These are phyloP conservation scores for Ceratosolen solmsi DNA, from an alignment of 1,140 invertebrate genomes.

Conservation along the genomic window DNA sequence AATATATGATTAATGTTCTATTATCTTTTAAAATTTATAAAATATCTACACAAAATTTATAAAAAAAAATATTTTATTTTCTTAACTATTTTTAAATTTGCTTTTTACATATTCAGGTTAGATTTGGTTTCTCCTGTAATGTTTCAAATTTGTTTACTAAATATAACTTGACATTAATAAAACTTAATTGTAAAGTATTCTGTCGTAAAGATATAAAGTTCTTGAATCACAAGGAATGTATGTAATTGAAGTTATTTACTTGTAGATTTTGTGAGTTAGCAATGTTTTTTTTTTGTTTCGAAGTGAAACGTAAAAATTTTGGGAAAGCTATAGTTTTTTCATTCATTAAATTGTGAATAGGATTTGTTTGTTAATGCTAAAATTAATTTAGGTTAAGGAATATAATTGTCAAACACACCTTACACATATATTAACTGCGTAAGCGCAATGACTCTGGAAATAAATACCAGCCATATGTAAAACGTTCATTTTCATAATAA, in stretches of 20 bases:
- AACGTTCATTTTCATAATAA: conserved; percentile 71
- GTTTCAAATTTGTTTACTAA: conserved; percentile 42
- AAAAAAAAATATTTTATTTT: conserved; percentile 45
- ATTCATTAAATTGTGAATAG: conserved; percentile 48
- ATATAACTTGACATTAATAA: conserved; percentile 37
- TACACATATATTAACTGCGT: conserved; percentile 23
- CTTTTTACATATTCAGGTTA: conserved; percentile 35
- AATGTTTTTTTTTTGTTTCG: conserved; percentile 42
- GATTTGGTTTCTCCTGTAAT: conserved; percentile 24
- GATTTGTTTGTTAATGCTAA: conserved; percentile 40
- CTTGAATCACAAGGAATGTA: conserved; percentile 27
- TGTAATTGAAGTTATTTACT: conserved; percentile 37
- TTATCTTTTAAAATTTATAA: conserved; percentile 2
- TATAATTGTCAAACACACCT: conserved; percentile 42
- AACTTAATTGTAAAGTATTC: conserved; percentile 35
- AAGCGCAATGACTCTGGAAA: conserved; percentile 40
- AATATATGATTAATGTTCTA: neutral
- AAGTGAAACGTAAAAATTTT: conserved; percentile 41
- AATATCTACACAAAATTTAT: neutral
- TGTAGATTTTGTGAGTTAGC: conserved; percentile 43
- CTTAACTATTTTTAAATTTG: conserved; percentile 28
- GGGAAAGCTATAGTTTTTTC: conserved; percentile 46
- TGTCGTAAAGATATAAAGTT: conserved; percentile 21
- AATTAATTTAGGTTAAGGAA: conserved; percentile 45
- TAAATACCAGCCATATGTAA: conserved; percentile 67